A percentile compares a stretch with the other conserved stretches of the same genome.
phyloP scores from a whole-genome alignment of 2,888 invertebrate genomes.

The Merodon equestris region DNA sequence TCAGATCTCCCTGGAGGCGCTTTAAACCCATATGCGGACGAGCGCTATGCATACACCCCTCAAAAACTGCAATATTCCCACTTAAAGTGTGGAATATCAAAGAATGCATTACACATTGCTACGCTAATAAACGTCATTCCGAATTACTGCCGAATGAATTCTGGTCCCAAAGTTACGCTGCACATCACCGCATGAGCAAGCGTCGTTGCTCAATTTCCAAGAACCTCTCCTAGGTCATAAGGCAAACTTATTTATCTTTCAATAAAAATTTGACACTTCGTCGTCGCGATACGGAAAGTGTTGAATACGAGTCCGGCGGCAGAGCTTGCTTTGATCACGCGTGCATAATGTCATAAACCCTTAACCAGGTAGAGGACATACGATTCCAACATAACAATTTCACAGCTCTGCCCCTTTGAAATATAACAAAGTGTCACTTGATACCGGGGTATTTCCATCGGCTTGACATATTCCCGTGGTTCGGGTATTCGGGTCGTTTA shows the following conservation, averaged over 20 bases:
- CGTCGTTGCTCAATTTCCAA: slow-evolving; percentile 9
- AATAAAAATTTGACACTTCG: slow-evolving; percentile 52
- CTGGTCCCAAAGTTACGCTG: background rate
- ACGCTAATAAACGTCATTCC: background rate
- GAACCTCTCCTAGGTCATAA: slow-evolving; percentile 46
- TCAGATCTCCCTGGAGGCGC: slow-evolving; percentile 30
- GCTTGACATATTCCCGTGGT: background rate
- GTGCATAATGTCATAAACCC: slow-evolving; percentile 42
- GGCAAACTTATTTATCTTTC: slow-evolving; percentile 30
- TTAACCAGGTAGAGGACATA: slow-evolving; percentile 40
- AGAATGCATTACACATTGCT: background rate
- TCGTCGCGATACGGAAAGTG: slow-evolving; percentile 12
- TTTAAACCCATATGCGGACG: slow-evolving; percentile 46
- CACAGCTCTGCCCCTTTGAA: background rate
- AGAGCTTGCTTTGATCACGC: slow-evolving; percentile 49
- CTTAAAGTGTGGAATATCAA: no score
- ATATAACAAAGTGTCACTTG: slow-evolving; percentile 27
- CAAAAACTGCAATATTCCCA: no score
- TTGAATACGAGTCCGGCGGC: slow-evolving; percentile 45
- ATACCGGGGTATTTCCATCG: slow-evolving; percentile 26
- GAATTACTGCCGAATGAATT: background rate
- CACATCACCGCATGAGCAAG: no score
- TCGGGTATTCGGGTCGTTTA: no score
- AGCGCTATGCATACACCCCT: slow-evolving; percentile 8
- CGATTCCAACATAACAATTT: slow-evolving; percentile 47